These are phyloP conservation scores for Belonocnema kinseyi DNA, from an alignment of 1,140 invertebrate species.

Conservation along the genomic window DNA sequence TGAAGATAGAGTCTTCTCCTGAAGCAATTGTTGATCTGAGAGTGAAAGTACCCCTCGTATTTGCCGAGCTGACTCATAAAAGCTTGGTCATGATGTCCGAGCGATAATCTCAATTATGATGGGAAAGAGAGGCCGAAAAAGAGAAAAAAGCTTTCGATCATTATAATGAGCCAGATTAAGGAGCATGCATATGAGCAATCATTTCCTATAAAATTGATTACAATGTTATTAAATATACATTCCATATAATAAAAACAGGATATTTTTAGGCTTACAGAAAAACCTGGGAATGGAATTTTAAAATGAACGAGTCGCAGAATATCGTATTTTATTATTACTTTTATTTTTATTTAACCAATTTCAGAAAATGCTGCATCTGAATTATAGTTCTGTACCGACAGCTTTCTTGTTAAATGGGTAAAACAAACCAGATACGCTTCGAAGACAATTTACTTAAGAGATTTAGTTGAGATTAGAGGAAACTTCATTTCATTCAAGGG, in stretches of 20 bases:
- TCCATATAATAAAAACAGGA: not conserved
- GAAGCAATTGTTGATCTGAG: conserved; percentile 5
- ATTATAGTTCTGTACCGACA: too few species aligned
- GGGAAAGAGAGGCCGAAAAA: not conserved
- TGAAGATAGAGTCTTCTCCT: conserved; percentile 6
- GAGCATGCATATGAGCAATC: not conserved
- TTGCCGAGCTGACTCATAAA: conserved; percentile 13
- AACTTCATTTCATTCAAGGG: too few species aligned
- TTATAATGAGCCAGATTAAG: conserved; percentile 26
- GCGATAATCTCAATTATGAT: conserved; percentile 10
- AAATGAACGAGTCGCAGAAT: too few species aligned
- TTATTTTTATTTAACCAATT: too few species aligned
- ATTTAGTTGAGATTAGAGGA: too few species aligned
- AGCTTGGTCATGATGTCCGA: conserved; percentile 25
- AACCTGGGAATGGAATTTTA: too few species aligned
- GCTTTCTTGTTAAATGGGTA: too few species aligned
- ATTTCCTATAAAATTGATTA: not conserved
- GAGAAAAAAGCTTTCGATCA: not conserved
- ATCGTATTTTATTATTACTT: too few species aligned
- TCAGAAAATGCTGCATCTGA: too few species aligned
- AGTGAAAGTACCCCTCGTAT: conserved; percentile 29
- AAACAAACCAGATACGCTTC: too few species aligned
- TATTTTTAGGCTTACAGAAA: not conserved
- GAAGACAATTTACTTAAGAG: too few species aligned
- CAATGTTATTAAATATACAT: not conserved